Evolutionary conservation across 2,113 vertebrate genomes (phyloP).

Genomic region (Dasyprocta punctata): DNA sequence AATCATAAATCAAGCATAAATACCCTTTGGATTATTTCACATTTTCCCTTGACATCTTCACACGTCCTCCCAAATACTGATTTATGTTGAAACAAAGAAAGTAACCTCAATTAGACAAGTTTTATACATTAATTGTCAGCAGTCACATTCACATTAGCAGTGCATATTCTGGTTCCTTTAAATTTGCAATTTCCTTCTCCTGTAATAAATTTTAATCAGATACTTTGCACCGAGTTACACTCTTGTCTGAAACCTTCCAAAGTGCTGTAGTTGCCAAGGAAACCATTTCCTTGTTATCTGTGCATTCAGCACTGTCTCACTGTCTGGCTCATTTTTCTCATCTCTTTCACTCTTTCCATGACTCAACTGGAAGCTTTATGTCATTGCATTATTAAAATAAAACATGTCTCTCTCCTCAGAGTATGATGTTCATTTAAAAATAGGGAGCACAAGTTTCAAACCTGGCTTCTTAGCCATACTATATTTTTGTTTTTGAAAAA

Average conservation of each 20-base stretch:
- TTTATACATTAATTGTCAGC: constrained; percentile 36
- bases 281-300: constrained; percentile 83
- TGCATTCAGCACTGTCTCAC: constrained; percentile 50
- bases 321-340: constrained; percentile 61
- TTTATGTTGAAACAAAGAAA: not conserved
- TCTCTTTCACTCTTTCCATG: constrained; percentile 31
- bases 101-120: constrained; percentile 66
- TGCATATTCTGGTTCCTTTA: constrained; percentile 18
- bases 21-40: not conserved
- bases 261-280: constrained; percentile 86
- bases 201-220: constrained; percentile 86
- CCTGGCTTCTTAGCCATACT: not conserved
- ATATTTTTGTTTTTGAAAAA: not conserved
- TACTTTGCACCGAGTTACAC: constrained; percentile 83
- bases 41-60: not conserved
- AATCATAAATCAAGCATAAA: constrained; percentile 36
- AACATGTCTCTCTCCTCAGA: constrained; percentile 3
- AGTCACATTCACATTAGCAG: constrained; percentile 43
- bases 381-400: not conserved
- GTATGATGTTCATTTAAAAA: constrained; percentile 28
- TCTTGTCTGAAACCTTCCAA: constrained; percentile 82
- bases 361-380: constrained; percentile 61
- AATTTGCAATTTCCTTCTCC: constrained; percentile 63
- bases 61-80: not conserved
- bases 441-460: constrained; percentile 20